Evolutionary conservation across 2,113 vertebrate species (phyloP).

Genomic region (Garra rufa): DNA sequence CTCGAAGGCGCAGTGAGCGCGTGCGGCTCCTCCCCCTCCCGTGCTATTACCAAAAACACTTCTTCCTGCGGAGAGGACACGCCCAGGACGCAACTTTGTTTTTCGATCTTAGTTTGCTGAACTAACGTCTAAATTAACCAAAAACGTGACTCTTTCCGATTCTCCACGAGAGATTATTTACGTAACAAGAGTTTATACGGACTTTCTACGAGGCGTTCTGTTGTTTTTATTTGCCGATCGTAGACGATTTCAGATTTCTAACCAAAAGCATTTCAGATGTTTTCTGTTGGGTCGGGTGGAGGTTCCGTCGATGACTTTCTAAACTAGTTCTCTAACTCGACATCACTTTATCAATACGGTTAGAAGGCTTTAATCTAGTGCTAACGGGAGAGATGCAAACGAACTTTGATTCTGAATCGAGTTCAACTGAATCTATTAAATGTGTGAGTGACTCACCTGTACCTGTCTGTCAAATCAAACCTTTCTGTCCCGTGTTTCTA

Average conservation of each 20-base stretch:
- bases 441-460: background rate
- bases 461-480: background rate
- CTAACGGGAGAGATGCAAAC: too few relatives aligned
- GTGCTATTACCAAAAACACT: constrained; percentile 76
- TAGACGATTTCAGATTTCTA: constrained; percentile 41
- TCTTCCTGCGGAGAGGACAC: background rate
- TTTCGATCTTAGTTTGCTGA: constrained; percentile 73
- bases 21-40: background rate
- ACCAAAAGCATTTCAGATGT: constrained; percentile 45
- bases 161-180: constrained; percentile 35
- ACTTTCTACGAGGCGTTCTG: constrained; percentile 21
- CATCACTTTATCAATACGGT: constrained; percentile 77
- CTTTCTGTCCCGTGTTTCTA: background rate
- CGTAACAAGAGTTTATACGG: constrained; percentile 8
- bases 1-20: constrained; percentile 96
- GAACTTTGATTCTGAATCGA: background rate
- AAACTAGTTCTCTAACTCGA: constrained; percentile 59
- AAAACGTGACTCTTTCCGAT: constrained; percentile 75
- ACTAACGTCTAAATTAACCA: constrained; percentile 82
- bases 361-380: constrained; percentile 78
- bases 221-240: constrained; percentile 38
- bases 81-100: background rate
- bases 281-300: constrained; percentile 37
- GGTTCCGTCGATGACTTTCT: background rate
- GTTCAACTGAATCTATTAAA: background rate